Conservation (phyloP, 2,113 vertebrate genomes). For the Podilymbus podiceps region DNA sequence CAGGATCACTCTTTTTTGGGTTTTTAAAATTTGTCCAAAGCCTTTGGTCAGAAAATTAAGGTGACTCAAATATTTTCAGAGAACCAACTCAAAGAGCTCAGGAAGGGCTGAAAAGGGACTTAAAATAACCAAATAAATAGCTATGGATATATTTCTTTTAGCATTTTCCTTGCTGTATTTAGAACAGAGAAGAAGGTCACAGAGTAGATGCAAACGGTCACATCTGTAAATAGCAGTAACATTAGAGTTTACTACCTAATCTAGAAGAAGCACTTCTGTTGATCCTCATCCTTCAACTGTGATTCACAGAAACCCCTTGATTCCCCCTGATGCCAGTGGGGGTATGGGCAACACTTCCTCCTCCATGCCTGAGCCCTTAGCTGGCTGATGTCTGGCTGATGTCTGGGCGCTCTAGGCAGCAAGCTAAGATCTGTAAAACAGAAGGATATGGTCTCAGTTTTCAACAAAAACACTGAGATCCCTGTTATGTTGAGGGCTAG, state of each 20-base stretch:
- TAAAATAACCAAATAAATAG: background rate
- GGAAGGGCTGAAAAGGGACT: background rate
- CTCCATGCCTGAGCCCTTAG: background rate
- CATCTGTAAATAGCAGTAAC: background rate
- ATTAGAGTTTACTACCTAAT: background rate
- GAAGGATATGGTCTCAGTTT: background rate
- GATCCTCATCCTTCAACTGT: background rate
- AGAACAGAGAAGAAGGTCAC: background rate
- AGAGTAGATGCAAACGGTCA: background rate
- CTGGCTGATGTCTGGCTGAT: background rate
- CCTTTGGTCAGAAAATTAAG: background rate
- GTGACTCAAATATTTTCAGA: background rate
- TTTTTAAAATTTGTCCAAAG: background rate
- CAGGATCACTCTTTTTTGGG: background rate
- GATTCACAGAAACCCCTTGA: background rate
- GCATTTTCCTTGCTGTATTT: background rate
- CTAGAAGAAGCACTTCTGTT: background rate
- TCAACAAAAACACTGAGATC: background rate
- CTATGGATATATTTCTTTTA: background rate
- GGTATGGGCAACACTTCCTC: background rate
- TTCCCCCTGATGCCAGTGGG: fast-evolving
- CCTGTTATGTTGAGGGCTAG: background rate
- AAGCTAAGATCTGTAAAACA: background rate
- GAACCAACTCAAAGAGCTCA: background rate
- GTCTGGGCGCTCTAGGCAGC: background rate